Evolutionary conservation across 30 jellyfish, hydroid and myxozoan species (phyloP), one percentile per base, ranked within the genome.

Genomic region (Morbakka virulenta): DNA sequence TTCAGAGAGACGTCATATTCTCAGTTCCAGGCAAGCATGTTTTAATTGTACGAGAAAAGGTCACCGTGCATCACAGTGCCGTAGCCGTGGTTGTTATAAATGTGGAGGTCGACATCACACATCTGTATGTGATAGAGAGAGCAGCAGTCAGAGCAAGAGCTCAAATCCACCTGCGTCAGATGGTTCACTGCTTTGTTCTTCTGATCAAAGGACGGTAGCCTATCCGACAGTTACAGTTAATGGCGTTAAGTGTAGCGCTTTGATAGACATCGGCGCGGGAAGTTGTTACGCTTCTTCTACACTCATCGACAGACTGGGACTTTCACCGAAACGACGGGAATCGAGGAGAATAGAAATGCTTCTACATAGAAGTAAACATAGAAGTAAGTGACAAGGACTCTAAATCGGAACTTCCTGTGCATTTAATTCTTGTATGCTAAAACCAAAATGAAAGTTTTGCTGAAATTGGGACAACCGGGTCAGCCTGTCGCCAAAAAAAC

Each of bases 71-170:
- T 62, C 74, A 48, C 74, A 75, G 32, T 84, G 95, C 67, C 62
- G 50, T 11, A 76, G 91, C 33, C 50, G 50, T 57, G 22, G n/a
- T 22, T 85, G 95, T 49, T 81, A 32, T 23, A 48, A 30, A 13
- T 85, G 95, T 34, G 35, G 41, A 32, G 72, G 81, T 6, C 66
- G 62, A 41, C 95, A 84, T 47, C 89, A 84, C 64, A 62, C 89
- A 35, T 84, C 95, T 12, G 62, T 84, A 20, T 84, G 95, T 57
- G 90, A 72, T 72, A 63, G 75, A 26, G 64, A 47, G 41, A 35
- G n/a, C n/a, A n/a, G n/a, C n/a, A n/a, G n/a, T n/a, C n/a, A n/a
- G n/a, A n/a, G n/a, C n/a, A n/a, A n/a, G n/a, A n/a, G n/a, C n/a
- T n/a, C n/a, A n/a, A n/a, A n/a, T n/a, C n/a, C n/a, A n/a, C n/a